Base-by-base conservation (phyloP, 2,797 vertebrate species). In the Stomatorhinus walkeri region DNA sequence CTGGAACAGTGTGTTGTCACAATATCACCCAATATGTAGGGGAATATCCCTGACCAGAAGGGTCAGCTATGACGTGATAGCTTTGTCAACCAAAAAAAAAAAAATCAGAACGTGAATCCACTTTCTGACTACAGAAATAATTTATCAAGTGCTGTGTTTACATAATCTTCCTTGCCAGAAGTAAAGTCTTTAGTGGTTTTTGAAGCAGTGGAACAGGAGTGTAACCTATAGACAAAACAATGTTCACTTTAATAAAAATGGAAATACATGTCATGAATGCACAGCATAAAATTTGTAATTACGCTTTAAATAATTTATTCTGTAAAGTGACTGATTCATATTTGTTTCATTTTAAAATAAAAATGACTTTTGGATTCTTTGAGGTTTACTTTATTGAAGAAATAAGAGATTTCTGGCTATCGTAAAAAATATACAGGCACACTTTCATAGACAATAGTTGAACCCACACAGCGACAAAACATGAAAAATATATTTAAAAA, bases 221-320 rank as follows among this genome's bases (percentile, higher is more conserved):
- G 43, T 48, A 46, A 16, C 48, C 43, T 51, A 87, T 22, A 22
- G 22, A 51, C 7, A 84, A 89, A 84, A 88, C 24, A n/a, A 51
- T 4, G 19, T 52, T 14, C 46, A 46, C 49, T 6, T 43, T 24
- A 54, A 79, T 16, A 79, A 8, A 36, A 81, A 36, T 79, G 59
- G 59, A 81, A 83, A 88, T 52, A 52, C 8, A 52, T 54, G n/a
- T 84, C 9, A 48, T 51, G 81, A 84, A 51, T 51, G 81, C 10
- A 84, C 85, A 87, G 28, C 16, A 40, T 54, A 59, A 51, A 85
- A 89, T 76, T 86, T 68, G 88, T 72, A 19, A 84, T 85, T 49
- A 68, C n/a, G 6, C n/a, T 87, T 64, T 22, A 40, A 56, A 36
- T 36, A 56, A 87, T 59, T 87, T 32, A 85, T 46, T 52, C 10